Percentiles rank a stretch among this genome's conserved stretches.
These are phyloP conservation scores for Paracyclopina nana DNA, from an alignment of 1,140 invertebrate species.

Conservation along the genomic window DNA sequence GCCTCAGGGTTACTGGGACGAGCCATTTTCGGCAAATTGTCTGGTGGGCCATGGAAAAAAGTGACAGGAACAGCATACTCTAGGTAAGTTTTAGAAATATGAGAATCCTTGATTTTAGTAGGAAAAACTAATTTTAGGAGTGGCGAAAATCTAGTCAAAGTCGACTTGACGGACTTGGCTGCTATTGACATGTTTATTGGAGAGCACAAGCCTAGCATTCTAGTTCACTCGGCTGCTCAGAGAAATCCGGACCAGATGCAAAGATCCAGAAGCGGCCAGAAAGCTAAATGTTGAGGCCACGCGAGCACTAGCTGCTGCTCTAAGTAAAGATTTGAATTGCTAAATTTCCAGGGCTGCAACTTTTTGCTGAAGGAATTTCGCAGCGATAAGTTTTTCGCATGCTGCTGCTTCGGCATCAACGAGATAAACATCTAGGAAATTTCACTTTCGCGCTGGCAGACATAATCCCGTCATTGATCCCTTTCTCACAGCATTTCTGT, in stretches of 20 bases:
- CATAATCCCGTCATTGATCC: no score
- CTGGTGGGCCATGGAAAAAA: constrained; percentile 24
- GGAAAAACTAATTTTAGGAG: background rate
- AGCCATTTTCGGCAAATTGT: constrained; percentile 26
- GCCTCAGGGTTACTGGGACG: constrained; percentile 33
- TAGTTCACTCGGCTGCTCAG: constrained; percentile 35
- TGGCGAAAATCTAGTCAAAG: constrained; percentile 8
- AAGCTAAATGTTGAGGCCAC: constrained; percentile 31
- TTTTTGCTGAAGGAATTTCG: no score
- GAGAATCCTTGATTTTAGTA: background rate
- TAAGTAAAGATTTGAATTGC: no score
- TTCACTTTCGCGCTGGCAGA: no score
- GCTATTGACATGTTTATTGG: constrained; percentile 24
- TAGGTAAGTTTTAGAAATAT: no score
- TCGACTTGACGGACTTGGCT: constrained; percentile 27
- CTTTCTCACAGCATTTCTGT: no score
- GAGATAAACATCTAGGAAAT: no score
- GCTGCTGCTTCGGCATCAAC: no score
- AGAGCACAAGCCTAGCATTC: constrained; percentile 28
- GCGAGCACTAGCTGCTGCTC: constrained; percentile 26
- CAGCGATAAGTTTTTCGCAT: no score
- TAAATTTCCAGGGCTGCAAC: no score
- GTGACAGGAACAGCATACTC: constrained; percentile 28
- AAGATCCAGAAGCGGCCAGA: constrained; percentile 26
- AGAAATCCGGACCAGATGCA: constrained; percentile 32